Evolutionary conservation across 2,797 vertebrate species (phyloP).

Genomic region (Esox masquinongy): DNA sequence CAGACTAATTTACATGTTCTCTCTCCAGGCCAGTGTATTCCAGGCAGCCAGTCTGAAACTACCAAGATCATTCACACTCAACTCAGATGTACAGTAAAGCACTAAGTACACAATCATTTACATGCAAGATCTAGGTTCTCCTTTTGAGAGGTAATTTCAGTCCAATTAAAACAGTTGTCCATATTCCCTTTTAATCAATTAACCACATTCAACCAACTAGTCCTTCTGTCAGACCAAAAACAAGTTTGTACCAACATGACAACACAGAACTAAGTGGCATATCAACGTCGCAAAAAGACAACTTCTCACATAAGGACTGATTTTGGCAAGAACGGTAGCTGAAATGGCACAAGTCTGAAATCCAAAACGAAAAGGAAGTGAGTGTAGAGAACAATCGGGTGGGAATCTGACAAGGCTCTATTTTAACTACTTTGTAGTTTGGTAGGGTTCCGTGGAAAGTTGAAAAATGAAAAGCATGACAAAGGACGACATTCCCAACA

Average conservation of each 20-base stretch:
- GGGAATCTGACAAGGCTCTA: conserved; percentile 21
- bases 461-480: conserved; percentile 22
- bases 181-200: neutral
- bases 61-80: neutral
- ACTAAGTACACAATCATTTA: neutral
- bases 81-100: neutral
- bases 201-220: neutral
- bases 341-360: conserved; percentile 26
- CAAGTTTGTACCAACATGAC: too few relatives aligned
- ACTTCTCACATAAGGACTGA: neutral
- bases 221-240: neutral
- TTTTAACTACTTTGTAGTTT: conserved; percentile 11
- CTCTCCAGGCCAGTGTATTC: neutral
- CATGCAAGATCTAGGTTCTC: neutral
- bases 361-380: conserved; percentile 30
- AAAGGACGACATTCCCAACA: neutral
- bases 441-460: conserved; percentile 19
- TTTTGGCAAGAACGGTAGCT: conserved; percentile 23
- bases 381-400: conserved; percentile 26
- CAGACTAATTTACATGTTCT: neutral
- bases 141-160: neutral
- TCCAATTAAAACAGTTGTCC: neutral
- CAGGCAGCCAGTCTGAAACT: neutral
- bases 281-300: too few relatives aligned
- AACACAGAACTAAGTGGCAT: too few relatives aligned